phyloP scores from a whole-genome alignment of 2,113 vertebrate genomes.

The Zeus faber region DNA sequence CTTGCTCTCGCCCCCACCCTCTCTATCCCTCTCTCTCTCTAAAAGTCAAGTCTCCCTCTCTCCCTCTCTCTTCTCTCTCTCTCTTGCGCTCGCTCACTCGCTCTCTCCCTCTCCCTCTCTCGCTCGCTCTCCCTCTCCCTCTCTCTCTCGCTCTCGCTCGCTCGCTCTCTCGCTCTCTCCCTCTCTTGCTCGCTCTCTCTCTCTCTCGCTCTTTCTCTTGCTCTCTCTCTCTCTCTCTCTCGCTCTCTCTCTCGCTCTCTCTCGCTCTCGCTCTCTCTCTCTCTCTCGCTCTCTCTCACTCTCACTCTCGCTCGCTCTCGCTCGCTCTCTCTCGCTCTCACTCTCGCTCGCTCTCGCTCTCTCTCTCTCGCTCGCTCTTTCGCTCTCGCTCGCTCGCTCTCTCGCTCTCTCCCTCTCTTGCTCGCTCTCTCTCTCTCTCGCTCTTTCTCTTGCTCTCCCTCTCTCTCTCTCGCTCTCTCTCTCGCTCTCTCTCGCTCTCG shows the following conservation, averaged over 20 bases:
- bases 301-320: background rate
- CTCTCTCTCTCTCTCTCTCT: background rate
- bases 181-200: background rate
- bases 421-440: background rate
- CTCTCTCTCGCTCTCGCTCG: background rate
- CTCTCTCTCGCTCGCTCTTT: background rate
- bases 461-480: background rate
- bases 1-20: background rate
- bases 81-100: background rate
- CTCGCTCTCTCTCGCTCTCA: background rate
- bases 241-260: background rate
- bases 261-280: background rate
- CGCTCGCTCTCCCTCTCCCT: background rate
- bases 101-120: background rate
- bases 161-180: too few species aligned
- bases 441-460: background rate
- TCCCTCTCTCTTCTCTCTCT: slow-evolving; percentile 2
- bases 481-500: background rate
- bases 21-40: background rate
- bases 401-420: background rate
- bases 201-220: background rate
- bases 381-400: background rate
- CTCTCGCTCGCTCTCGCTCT: background rate
- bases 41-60: background rate
- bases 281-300: background rate